Base-by-base conservation (phyloP, 2,113 vertebrate genomes). In the Irena cyanogastra region DNA sequence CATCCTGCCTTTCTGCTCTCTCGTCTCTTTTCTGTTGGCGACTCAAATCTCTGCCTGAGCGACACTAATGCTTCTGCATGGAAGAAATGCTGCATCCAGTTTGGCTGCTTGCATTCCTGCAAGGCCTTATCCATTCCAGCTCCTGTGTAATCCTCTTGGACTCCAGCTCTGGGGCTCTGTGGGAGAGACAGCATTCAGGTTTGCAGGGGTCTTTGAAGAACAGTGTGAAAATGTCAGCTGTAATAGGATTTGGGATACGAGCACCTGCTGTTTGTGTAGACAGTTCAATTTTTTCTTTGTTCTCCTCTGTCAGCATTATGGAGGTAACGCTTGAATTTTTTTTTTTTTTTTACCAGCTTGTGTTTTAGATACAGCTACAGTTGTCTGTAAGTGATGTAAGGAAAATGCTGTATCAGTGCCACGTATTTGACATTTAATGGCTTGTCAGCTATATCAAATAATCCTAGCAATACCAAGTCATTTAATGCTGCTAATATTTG, bases 181-280 rank as follows among this genome's bases (percentile, higher is more conserved):
- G 47, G 64, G 56, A 81, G 59, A 59, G 52, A 10, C 47, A 56
- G 65, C 17, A 2, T 68, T 89, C 35, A 66, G 44, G 33, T 86
- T 92, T 86, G 72, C 56, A 49, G 83, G 52, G 11, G 23, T 81
- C 93, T 94, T 94, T 89, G 83, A 93, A 83, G 91, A 95, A 20
- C 80, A 68, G 72, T 56, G 72, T 83, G 93, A 91, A 89, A 94
- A 92, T 74, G 90, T 63, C n/a, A 5, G 59, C 69, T 70, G 3
- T 81, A 90, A 81, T 74, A 90, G 76, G 89, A 94, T 92, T 96
- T 81, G 2, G 14, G 30, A 47, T 80, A 27, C 19, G 9, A 83
- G 39, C 59, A 70, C 80, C 64, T 94, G 76, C 66, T 87, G 56
- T 61, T 88, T 83, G 16, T 90, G 87, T 66, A 90, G 74, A 22